Conservation (phyloP, 2,113 vertebrate genomes). For the Pardalotus punctatus region DNA sequence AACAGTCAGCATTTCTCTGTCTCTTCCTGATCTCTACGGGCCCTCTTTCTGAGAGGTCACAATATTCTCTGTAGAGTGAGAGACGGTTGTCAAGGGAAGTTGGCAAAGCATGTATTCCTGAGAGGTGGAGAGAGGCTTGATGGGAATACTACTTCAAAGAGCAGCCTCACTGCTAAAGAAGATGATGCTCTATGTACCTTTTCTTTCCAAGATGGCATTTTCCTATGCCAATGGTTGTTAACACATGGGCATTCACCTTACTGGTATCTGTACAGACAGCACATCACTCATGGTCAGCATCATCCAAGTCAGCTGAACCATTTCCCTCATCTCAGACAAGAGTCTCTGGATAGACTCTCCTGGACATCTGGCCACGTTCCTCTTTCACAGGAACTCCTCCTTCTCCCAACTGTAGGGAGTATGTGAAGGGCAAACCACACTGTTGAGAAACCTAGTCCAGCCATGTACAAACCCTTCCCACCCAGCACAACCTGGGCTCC, state of each 20-base stretch:
- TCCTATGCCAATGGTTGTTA: not conserved
- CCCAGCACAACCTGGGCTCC: not conserved
- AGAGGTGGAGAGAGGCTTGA: not conserved
- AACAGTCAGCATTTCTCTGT: not conserved
- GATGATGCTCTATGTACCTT: not conserved
- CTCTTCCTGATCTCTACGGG: not conserved
- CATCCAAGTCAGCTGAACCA: constrained; percentile 27
- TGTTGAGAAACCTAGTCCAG: not conserved
- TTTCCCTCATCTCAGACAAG: not conserved
- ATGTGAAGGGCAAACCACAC: not conserved
- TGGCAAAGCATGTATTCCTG: not conserved
- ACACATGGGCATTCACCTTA: not conserved
- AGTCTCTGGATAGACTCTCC: not conserved
- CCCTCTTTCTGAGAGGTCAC: not conserved
- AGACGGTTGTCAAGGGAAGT: not conserved
- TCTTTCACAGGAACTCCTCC: not conserved
- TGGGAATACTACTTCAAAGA: not conserved
- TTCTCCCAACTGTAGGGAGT: not conserved
- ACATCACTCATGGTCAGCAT: constrained; percentile 37
- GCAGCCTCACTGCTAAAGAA: not conserved
- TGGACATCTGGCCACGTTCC: not conserved
- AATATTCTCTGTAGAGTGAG: not conserved
- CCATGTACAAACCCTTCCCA: not conserved
- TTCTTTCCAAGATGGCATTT: not conserved
- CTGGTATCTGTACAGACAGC: constrained; percentile 34